Base-by-base conservation (phyloP, 2,113 vertebrate species). In the Steatornis caripensis region DNA sequence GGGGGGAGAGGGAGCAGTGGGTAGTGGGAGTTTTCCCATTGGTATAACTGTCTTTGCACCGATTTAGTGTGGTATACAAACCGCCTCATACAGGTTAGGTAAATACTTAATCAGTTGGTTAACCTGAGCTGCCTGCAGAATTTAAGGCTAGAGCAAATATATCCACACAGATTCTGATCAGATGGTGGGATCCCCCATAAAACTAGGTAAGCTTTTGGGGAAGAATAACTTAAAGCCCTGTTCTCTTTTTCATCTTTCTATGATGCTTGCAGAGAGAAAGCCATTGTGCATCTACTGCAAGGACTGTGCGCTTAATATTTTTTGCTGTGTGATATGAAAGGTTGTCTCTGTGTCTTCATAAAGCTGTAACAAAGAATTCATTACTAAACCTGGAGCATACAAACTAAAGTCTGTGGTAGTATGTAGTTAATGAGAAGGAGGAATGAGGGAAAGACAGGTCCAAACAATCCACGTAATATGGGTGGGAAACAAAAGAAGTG, bases 1-100 rank as follows among this genome's bases (percentile, higher is more conserved):
- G 29, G 8, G 3, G 2, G 2, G 11, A 18, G 23, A 14, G 12
- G 16, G 37, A 12, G n/a, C n/a, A n/a, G 6, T 23, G 48, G 39
- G 8, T 43, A 49, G 22, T 54, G 41, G 11, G n/a, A 57, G 7
- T 66, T 84, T 66, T 87, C 22, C 26, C 24, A 5, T 26, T 61
- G 30, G 3, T 58, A 36, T 41, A 36, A n/a, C 36, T 49, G 2
- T 32, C 27, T 72, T 86, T 41, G 19, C 37, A 15, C 5, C 4
- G 51, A 54, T 91, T 82, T 68, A 21, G 12, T 46, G 27, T 72
- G 53, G 30, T 15, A 22, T 76, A 49, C 37, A 88, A 82, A 4
- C 18, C 6, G 14, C 9, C 9, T n/a, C 13, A 22, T 77, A 29
- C 5, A 69, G 41, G 36, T 90, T 79, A 76, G 34, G 36, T 85